Percentiles rank a stretch among this genome's conserved stretches.
Evolutionary conservation across 2,888 invertebrate genomes (phyloP).

Genomic region (Smittia sp.): DNA sequence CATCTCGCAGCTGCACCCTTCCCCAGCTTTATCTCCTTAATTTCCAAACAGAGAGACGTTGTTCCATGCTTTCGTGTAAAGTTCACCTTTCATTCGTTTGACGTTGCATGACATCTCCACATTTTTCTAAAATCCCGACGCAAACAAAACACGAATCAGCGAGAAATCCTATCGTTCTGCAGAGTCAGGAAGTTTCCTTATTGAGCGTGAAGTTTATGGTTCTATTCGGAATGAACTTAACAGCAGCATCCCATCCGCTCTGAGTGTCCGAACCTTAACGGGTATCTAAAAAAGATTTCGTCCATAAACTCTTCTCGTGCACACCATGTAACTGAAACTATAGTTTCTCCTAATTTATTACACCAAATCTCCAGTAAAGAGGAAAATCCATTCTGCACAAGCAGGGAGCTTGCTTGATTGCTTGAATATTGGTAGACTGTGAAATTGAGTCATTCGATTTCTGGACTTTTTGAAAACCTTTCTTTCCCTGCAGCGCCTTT

Average conservation of each 20-base stretch:
- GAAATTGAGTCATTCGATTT: no score
- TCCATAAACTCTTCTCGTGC: not conserved
- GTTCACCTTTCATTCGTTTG: not conserved
- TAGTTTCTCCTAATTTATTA: no score
- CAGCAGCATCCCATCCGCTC: no score
- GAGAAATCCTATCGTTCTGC: not conserved
- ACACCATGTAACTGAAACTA: not conserved
- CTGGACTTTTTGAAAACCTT: no score
- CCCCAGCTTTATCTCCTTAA: not conserved
- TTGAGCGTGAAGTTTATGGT: not conserved
- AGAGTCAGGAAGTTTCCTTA: not conserved
- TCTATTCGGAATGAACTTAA: not conserved
- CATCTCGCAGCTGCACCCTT: not conserved
- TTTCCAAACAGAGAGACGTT: not conserved
- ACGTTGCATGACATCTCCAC: constrained; percentile 13
- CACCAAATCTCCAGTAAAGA: no score
- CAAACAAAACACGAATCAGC: not conserved
- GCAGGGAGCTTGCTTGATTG: no score
- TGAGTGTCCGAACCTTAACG: no score
- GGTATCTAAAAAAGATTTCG: not conserved
- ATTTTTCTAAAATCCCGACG: not conserved
- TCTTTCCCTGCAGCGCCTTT: no score
- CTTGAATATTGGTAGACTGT: no score
- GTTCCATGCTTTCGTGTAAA: not conserved
- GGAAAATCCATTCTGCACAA: no score